Base-by-base conservation (phyloP, 2,888 invertebrate species). In the Spodoptera picta region DNA sequence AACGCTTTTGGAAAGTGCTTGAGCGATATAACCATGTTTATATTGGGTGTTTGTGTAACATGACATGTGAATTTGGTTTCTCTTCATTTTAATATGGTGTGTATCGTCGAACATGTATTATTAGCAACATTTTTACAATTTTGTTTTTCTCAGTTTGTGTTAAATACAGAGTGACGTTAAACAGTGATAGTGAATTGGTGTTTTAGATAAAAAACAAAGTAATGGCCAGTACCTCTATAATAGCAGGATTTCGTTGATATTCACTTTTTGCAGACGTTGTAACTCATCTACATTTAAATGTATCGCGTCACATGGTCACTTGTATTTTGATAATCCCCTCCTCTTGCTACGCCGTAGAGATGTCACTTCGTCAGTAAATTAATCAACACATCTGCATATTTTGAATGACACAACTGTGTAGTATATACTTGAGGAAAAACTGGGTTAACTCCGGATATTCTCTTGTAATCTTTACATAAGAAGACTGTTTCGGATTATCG, bases 1-100 rank as follows among this genome's bases (percentile, higher is more conserved):
- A 85, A 88, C 89, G 84, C 87, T 88, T 90, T 91, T 92, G 89
- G 91, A 91, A 92, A 91, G 91, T 90, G 87, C 85, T 86, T 83
- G 75, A 80, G 84, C 85, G 85, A 85, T 86, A 86, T 86, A 86
- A 86, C 79, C 85, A 82, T 86, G 84, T 89, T 86, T 83, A 86
- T 83, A 84, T 82, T 85, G 80, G 80, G 76, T 84, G 83, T 89
- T 88, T 88, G 80, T 82, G 79, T 82, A 72, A 73, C 73, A 81
- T 79, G 71, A 81, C 80, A 79, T 83, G 80, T 80, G 81, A 79
- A 80, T 81, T 78, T 81, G 79, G 81, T 85, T 85, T 85, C 83
- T 83, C 83, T 83, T 83, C 81, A 84, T 82, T 85, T 85, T 78
- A 84, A 85, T 84, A 82, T 80, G 71, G 75, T 77, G 69, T 79